phyloP scores from a whole-genome alignment of 2,797 vertebrate genomes.

The Amblyraja radiata region DNA sequence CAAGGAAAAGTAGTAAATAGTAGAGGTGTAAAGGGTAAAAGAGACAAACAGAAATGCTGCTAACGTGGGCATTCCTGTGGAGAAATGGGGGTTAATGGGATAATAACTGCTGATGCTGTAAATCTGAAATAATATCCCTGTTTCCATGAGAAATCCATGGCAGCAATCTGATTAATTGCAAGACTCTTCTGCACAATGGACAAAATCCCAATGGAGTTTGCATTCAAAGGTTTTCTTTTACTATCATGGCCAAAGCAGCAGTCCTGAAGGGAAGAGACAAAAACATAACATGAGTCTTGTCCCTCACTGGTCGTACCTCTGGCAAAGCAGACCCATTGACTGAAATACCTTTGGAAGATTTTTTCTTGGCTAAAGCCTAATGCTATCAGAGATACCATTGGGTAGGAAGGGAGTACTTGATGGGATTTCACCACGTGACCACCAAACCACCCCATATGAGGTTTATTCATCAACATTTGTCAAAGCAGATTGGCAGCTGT shows the following conservation, averaged over 20 bases:
- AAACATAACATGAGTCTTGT: not conserved
- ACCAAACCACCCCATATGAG: not conserved
- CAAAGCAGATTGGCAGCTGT: not conserved
- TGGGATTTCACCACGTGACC: not conserved
- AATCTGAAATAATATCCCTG: too few species aligned
- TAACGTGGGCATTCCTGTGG: too few species aligned
- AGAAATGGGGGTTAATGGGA: too few species aligned
- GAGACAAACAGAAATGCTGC: too few species aligned
- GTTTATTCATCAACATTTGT: not conserved
- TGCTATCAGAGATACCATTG: not conserved
- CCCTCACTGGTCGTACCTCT: not conserved
- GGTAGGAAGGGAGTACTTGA: not conserved
- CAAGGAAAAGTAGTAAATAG: too few species aligned
- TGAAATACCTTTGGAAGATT: not conserved
- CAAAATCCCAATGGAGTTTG: too few species aligned
- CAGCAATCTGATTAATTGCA: not conserved
- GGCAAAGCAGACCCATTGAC: not conserved
- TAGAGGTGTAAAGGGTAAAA: too few species aligned
- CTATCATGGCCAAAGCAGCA: not conserved
- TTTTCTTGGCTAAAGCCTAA: not conserved
- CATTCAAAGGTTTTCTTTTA: not conserved
- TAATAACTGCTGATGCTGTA: too few species aligned
- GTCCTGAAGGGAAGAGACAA: not conserved
- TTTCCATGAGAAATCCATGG: not conserved
- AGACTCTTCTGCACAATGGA: too few species aligned